A percentile compares a stretch with the other conserved stretches of the same genome.
phyloP scores from a whole-genome alignment of 2,797 vertebrate species.

The Centroberyx gerrardi region DNA sequence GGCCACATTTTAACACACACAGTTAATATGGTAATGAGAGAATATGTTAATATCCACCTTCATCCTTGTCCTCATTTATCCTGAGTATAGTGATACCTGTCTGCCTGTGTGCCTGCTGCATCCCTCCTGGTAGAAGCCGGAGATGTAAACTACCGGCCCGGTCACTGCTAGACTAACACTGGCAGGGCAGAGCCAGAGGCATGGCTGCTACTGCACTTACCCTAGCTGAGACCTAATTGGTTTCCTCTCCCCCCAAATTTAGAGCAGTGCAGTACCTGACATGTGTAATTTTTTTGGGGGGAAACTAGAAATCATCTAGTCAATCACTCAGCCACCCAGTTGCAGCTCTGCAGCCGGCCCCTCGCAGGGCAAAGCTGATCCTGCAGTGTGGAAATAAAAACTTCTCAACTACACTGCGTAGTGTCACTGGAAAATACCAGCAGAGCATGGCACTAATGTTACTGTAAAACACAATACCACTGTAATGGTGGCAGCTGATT shows the following conservation, averaged over 20 bases:
- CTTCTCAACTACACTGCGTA: neutral
- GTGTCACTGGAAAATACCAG: neutral
- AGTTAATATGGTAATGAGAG: conserved; percentile 69
- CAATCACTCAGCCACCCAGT: neutral
- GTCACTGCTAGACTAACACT: conserved; percentile 33
- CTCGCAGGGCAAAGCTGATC: neutral
- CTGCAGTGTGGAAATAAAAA: neutral
- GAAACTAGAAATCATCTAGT: neutral
- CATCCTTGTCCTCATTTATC: conserved; percentile 62
- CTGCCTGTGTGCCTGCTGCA: conserved; percentile 40
- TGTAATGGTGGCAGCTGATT: too few species aligned
- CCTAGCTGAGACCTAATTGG: neutral
- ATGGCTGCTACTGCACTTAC: conserved; percentile 8
- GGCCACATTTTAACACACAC: conserved; percentile 61
- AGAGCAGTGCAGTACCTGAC: neutral
- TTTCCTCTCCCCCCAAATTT: neutral
- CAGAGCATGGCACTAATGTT: neutral
- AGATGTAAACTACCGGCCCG: neutral
- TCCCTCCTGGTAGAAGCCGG: conserved; percentile 43
- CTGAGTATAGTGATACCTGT: conserved; percentile 63
- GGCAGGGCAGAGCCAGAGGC: conserved; percentile 32
- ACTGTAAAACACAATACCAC: neutral
- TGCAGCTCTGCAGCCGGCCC: neutral
- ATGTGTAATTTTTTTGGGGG: neutral
- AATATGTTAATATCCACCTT: conserved; percentile 71